Evolutionary conservation across 2,888 invertebrate species (phyloP).

Genomic region (Linnaemya tessellans): DNA sequence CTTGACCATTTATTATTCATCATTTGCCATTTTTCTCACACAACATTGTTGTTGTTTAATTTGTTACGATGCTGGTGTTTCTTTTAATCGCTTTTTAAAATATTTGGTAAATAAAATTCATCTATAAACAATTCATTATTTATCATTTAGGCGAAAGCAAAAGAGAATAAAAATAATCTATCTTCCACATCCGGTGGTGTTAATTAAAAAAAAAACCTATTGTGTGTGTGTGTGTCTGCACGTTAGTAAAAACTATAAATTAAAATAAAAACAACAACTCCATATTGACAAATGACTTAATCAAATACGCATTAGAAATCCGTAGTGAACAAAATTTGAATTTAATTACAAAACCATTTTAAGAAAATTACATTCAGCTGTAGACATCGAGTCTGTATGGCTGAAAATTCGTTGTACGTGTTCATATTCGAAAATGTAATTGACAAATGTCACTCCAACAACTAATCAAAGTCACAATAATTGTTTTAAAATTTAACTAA

Average conservation of each 20-base stretch:
- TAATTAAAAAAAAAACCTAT: slow-evolving; percentile 33
- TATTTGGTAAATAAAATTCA: not conserved
- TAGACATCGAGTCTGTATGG: slow-evolving; percentile 10
- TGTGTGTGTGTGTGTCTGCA: not conserved
- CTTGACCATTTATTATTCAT: not conserved
- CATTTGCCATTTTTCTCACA: not conserved
- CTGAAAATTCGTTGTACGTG: not conserved
- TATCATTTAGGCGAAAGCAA: slow-evolving; percentile 8
- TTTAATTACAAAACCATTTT: slow-evolving; percentile 47
- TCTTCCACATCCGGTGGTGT: slow-evolving; percentile 53
- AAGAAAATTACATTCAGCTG: slow-evolving; percentile 23
- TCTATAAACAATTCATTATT: slow-evolving; percentile 36
- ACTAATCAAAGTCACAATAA: slow-evolving; percentile 53
- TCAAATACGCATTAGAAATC: slow-evolving; percentile 73
- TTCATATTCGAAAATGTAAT: slow-evolving; percentile 17
- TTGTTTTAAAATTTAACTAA: slow-evolving; percentile 6
- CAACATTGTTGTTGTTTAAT: slow-evolving; percentile 3
- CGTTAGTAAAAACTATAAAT: not conserved
- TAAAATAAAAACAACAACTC: slow-evolving; percentile 40
- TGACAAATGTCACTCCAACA: slow-evolving; percentile 61
- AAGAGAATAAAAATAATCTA: slow-evolving; percentile 12
- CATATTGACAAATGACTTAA: slow-evolving; percentile 73
- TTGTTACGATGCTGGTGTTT: not conserved
- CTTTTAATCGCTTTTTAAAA: not conserved
- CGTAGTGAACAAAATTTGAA: slow-evolving; percentile 40